A percentile compares a stretch with the other conserved stretches of the same genome.
These are phyloP conservation scores for Takifugu ocellatus DNA, from an alignment of 2,797 vertebrate genomes.

Conservation along the genomic window DNA sequence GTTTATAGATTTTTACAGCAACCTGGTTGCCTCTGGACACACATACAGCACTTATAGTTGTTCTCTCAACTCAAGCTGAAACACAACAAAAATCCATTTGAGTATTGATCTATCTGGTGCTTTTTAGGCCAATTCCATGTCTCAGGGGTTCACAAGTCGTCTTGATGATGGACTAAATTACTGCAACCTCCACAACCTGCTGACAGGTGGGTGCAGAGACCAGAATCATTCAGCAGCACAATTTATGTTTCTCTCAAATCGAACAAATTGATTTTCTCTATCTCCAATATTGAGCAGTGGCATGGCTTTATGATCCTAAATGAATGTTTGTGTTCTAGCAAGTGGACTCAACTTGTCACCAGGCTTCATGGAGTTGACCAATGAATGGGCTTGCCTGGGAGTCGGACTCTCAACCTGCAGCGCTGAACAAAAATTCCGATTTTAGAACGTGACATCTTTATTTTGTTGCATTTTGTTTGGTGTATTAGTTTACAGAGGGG, in stretches of 20 bases:
- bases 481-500: no score
- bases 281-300: no score
- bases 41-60: no score
- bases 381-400: conserved; percentile 42
- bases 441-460: neutral
- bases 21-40: no score
- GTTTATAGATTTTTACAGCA: no score
- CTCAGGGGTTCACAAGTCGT: conserved; percentile 39
- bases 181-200: conserved; percentile 53
- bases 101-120: neutral
- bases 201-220: conserved; percentile 35
- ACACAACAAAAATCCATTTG: neutral
- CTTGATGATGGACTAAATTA: conserved; percentile 44
- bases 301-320: neutral
- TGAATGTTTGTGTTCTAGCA: conserved; percentile 12
- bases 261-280: no score
- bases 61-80: neutral
- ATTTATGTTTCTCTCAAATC: neutral
- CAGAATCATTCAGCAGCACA: neutral
- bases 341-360: conserved; percentile 25
- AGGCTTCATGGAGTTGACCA: conserved; percentile 41
- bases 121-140: conserved; percentile 32
- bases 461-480: conserved; percentile 1
- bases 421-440: neutral
- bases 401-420: conserved; percentile 14